These are phyloP conservation scores for Odontomachus brunneus DNA, from an alignment of 1,140 invertebrate genomes.

Conservation along the genomic window DNA sequence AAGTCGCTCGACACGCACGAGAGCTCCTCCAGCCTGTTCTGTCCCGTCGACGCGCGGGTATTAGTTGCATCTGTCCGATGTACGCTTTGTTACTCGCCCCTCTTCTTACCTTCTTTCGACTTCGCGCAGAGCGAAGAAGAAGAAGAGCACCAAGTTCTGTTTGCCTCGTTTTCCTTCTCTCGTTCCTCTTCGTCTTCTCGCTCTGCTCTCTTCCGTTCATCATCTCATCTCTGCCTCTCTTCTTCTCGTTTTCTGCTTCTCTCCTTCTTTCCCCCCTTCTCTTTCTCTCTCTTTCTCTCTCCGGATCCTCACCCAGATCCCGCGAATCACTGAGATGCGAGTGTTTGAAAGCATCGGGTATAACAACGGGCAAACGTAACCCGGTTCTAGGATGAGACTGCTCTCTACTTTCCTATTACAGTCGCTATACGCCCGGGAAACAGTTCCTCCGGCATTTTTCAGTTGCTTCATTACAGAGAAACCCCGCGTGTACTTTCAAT, in stretches of 20 bases:
- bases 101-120: conserved; percentile 44
- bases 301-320: conserved; percentile 42
- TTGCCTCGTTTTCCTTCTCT: conserved; percentile 22
- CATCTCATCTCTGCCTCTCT: too few relatives aligned
- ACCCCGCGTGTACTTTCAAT: conserved; percentile 41
- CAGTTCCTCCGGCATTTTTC: conserved; percentile 51
- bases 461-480: conserved; percentile 57
- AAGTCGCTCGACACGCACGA: conserved; percentile 53
- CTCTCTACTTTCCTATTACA: conserved; percentile 60
- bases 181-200: background rate
- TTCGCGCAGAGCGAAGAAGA: conserved; percentile 25
- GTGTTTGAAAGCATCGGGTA: conserved; percentile 33
- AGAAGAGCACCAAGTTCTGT: conserved; percentile 26
- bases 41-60: conserved; percentile 46
- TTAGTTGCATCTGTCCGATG: conserved; percentile 58
- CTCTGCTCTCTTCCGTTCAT: too few relatives aligned
- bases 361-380: conserved; percentile 55
- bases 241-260: too few relatives aligned
- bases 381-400: conserved; percentile 47
- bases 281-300: background rate
- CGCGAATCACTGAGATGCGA: conserved; percentile 35
- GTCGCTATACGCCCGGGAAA: conserved; percentile 59
- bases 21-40: conserved; percentile 40
- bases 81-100: conserved; percentile 47
- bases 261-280: conserved; percentile 6